Evolutionary conservation across 2,888 invertebrate species (phyloP), one percentile per base, ranked within the genome.

Genomic region (Tipula confusa): DNA sequence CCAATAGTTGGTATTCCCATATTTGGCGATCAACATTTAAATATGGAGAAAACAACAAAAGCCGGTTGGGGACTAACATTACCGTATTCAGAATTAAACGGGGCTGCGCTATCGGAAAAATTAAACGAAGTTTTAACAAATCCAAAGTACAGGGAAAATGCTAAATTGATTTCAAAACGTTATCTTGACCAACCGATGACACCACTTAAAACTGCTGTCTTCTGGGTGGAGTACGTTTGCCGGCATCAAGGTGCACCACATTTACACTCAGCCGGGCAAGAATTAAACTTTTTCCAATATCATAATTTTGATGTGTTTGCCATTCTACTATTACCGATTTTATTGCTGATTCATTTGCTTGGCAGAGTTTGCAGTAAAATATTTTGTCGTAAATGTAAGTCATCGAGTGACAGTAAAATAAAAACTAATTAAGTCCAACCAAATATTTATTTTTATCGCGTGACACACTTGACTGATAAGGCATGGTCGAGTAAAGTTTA

Each of bases 1-100:
- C 91, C 91, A 0, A 86, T 91, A n/a, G 86, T 91, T n/a, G 91
- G 90, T 1, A 89, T 92, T 80, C 92, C 92, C 0, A 87, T 92
- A n/a, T 90, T 90, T 84, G 90, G 88, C 0, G 92, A 92, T 86
- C 92, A 92, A 86, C 88, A 89, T 83, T 85, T 90, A 15, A 92
- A 92, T 84, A 90, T 91, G 87, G 88, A 87, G 0, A 88, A 88
- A 9, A 90, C 91, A 2, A 89, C 88, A 83, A 84, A 86, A 3
- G 86, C 87, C 80, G 91, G 91, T 1, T 89, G 88, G 86, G 91
- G 89, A 0, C 85, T 88, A 2, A 86, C 85, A 0, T 85, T 91
- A 0, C 86, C 88, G 48, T 89, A 88, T 48, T 1, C 3, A 1
- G 64, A n/a, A 3, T 24, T 64, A 24, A 64, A 18, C 13, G 64